phyloP scores from a whole-genome alignment of 2,888 invertebrate species.

The Ptilodon capucinus region DNA sequence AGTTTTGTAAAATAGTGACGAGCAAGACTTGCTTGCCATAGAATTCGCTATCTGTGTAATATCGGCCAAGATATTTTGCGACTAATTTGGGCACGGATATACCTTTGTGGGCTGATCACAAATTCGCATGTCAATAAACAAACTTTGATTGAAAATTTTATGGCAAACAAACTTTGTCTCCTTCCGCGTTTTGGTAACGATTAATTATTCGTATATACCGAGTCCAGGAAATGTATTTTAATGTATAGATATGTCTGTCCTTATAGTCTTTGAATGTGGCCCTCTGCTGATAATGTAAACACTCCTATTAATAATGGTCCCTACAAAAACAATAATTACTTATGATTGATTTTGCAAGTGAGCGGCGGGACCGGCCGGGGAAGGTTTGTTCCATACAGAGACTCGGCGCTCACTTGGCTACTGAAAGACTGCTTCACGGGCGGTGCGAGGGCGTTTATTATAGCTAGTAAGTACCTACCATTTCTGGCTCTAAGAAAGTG shows the following conservation, averaged over 20 bases:
- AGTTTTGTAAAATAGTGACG: neutral
- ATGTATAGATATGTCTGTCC: no score
- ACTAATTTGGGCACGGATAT: neutral
- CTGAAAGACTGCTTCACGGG: constrained; percentile 91
- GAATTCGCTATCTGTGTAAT: no score
- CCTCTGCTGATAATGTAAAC: no score
- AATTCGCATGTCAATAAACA: constrained; percentile 21
- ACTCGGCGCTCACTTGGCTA: constrained; percentile 91
- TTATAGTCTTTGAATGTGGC: no score
- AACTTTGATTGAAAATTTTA: neutral
- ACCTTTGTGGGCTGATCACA: constrained; percentile 15
- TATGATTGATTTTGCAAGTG: constrained; percentile 35
- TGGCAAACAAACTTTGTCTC: neutral
- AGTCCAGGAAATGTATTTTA: no score
- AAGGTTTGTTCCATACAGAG: constrained; percentile 89
- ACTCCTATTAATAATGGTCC: no score
- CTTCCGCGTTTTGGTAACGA: neutral
- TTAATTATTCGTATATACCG: neutral
- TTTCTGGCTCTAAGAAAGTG: neutral
- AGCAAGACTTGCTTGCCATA: no score
- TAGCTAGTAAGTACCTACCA: constrained; percentile 91
- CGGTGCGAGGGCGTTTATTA: constrained; percentile 89
- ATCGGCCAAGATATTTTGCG: neutral
- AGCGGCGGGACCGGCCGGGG: constrained; percentile 54
- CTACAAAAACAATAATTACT: neutral